Evolutionary conservation across 2,797 vertebrate genomes (phyloP).

Genomic region (Fistularia tabacaria): DNA sequence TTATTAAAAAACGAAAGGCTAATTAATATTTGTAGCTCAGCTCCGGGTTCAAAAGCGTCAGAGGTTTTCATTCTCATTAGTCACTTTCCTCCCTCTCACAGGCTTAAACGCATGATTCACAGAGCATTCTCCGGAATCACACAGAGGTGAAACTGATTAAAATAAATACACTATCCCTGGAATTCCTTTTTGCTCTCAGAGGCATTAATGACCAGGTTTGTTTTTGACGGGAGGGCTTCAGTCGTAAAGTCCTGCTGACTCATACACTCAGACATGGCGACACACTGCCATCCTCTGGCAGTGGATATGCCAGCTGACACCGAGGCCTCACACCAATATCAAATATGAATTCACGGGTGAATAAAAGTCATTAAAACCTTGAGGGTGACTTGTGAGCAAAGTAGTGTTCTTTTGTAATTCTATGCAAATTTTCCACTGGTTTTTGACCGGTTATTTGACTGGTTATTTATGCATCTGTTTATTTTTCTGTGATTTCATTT

Average conservation of each 20-base stretch:
- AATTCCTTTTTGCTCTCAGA: constrained; percentile 31
- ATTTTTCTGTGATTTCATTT: too few relatives aligned
- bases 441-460: too few relatives aligned
- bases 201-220: constrained; percentile 14
- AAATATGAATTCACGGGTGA: too few relatives aligned
- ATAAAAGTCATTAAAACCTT: too few relatives aligned
- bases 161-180: constrained; percentile 34
- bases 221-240: constrained; percentile 5
- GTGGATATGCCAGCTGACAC: too few relatives aligned
- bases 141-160: constrained; percentile 35
- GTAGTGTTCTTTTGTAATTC: too few relatives aligned
- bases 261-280: constrained; percentile 22
- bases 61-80: constrained; percentile 14
- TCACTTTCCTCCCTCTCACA: constrained; percentile 1
- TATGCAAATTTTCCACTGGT: too few relatives aligned
- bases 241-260: constrained; percentile 12
- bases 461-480: too few relatives aligned
- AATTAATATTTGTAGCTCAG: constrained; percentile 1
- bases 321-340: too few relatives aligned
- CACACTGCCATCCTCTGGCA: constrained; percentile 65
- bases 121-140: constrained; percentile 14
- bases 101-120: not conserved
- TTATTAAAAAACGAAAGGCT: not conserved
- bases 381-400: too few relatives aligned
- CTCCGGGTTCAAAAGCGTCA: constrained; percentile 2